phyloP scores from a whole-genome alignment of 2,113 vertebrate genomes.

The Columba livia region DNA sequence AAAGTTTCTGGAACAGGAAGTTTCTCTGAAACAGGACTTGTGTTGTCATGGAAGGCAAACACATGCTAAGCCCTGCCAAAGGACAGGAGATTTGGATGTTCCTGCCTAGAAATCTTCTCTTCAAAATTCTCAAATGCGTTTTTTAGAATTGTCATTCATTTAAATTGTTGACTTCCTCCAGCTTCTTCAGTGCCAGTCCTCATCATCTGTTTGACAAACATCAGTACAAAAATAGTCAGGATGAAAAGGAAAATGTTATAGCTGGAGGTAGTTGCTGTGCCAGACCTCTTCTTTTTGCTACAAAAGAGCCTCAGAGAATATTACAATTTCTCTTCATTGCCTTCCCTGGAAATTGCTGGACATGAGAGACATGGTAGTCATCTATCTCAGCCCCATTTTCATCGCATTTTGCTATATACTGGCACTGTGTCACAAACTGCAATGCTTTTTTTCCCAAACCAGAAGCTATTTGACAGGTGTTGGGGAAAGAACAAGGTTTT shows the following conservation, averaged over 20 bases:
- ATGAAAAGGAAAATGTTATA: background rate
- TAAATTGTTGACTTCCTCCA: background rate
- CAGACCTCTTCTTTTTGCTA: background rate
- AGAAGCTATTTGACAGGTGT: background rate
- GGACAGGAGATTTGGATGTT: background rate
- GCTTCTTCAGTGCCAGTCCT: background rate
- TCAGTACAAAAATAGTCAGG: background rate
- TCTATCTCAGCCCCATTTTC: background rate
- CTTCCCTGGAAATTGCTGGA: background rate
- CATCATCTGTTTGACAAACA: background rate
- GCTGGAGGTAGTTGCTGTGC: background rate
- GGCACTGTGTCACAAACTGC: background rate
- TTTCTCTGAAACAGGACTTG: background rate
- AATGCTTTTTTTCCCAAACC: background rate
- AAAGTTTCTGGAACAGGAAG: background rate
- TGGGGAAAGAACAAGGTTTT: background rate
- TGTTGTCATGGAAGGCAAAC: background rate
- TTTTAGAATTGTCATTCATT: conserved; percentile 1
- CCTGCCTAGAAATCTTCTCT: background rate
- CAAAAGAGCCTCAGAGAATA: background rate
- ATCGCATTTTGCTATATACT: fast-evolving
- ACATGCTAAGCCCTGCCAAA: background rate
- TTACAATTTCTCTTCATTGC: background rate
- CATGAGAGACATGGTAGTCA: background rate
- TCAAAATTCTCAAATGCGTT: background rate